Base-by-base conservation (phyloP, 2,113 vertebrate genomes). In the Terrapene triunguis region DNA sequence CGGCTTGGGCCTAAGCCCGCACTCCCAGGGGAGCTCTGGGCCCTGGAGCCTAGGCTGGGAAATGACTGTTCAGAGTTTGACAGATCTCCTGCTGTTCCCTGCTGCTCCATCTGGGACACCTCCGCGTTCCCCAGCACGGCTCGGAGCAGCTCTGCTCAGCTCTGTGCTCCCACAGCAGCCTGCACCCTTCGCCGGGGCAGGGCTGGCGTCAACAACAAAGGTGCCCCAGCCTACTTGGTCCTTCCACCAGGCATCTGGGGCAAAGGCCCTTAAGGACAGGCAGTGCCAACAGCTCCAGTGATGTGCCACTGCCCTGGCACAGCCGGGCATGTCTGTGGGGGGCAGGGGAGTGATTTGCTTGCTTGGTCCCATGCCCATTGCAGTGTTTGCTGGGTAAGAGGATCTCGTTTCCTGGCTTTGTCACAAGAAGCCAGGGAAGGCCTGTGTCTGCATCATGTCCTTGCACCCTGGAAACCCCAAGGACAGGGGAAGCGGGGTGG, bases 151-250 rank as follows among this genome's bases (percentile, higher is more conserved):
- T 2, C 13, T 32, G 29, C 2, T 14, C 32, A 35, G 62, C 16
- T 2, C 13, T 14, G 29, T 2, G 12, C 29, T 62, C 27, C 10
- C 48, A 27, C 44, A 1, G 57, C 62, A 48, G n/a, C 69, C 17
- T 65, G 21, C 38, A 5, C 2, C 51, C 59, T 69, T 3, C 0
- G 6, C 16, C 0, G 1, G 57, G 5, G 1, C 80, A 12, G 1
- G 4, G 83, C 55, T 57, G 24, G 22, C 55, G 10, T 25, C 62
- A 17, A 32, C 32, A 65, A 16, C 59, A 17, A n/a, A 65, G 62
- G 62, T 35, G 21, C 59, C 24, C 27, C 55, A 24, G 55, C 53
- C 24, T 48, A 51, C 59, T 8, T 8, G 42, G 13, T n/a, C 21
- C 22, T 1, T 1, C 0, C 57, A 62, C 27, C 78, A 25, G 27